These are phyloP conservation scores for Reticulitermes speratus DNA, from an alignment of 1,140 invertebrate genomes.

Conservation along the genomic window DNA sequence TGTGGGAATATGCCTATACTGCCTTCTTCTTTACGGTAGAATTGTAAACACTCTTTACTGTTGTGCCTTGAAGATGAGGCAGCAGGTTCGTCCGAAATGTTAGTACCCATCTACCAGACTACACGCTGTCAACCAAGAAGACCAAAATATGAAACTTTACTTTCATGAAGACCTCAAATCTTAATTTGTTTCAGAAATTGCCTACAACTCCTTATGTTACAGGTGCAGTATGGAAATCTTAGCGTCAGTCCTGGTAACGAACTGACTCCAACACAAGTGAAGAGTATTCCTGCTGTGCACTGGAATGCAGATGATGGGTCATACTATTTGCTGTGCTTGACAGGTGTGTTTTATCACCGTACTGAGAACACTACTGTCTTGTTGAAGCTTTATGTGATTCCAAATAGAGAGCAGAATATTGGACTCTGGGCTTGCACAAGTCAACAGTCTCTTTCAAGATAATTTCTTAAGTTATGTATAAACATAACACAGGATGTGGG, in stretches of 20 bases:
- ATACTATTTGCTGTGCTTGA: conserved; percentile 79
- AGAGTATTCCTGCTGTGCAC: conserved; percentile 54
- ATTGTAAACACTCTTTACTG: too few relatives aligned
- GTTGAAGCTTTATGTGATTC: too few relatives aligned
- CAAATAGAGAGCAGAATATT: too few relatives aligned
- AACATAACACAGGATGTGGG: too few relatives aligned
- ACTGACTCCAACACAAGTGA: conserved; percentile 53
- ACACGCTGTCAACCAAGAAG: not conserved
- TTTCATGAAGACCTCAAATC: not conserved
- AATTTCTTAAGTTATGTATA: too few relatives aligned
- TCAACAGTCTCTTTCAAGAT: too few relatives aligned
- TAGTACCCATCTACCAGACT: not conserved
- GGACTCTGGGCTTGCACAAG: too few relatives aligned
- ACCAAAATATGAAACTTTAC: not conserved
- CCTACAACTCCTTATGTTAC: conserved; percentile 39
- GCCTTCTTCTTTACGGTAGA: too few relatives aligned
- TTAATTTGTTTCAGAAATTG: not conserved
- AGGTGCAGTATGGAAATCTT: conserved; percentile 59
- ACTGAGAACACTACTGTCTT: too few relatives aligned
- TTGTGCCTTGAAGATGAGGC: too few relatives aligned
- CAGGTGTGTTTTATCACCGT: conserved; percentile 43
- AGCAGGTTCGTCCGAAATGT: not conserved
- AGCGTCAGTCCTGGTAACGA: conserved; percentile 68
- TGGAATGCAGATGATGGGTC: conserved; percentile 59
- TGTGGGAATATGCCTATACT: too few relatives aligned